Conservation (phyloP, 2,888 invertebrate species). For the Teleogryllus oceanicus region DNA sequence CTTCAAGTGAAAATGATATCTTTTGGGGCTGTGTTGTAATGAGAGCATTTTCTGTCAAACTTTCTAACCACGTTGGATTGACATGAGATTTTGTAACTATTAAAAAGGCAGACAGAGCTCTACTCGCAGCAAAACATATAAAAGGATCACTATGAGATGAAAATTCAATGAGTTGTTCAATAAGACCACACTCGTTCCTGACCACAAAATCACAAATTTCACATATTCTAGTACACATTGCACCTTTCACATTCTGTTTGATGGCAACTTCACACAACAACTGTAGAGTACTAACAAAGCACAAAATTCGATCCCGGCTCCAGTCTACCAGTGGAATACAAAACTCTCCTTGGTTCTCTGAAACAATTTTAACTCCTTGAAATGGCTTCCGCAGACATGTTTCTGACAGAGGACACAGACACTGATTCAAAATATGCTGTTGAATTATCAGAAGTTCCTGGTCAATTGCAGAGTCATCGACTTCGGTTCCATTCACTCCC, state of each 20-base stretch:
- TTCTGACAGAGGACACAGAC: slow-evolving; percentile 73
- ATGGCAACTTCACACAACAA: slow-evolving; percentile 78
- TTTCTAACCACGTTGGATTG: slow-evolving; percentile 73
- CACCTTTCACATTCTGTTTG: slow-evolving; percentile 77
- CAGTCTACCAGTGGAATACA: slow-evolving; percentile 54
- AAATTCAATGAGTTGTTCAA: slow-evolving; percentile 77
- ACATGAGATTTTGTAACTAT: slow-evolving; percentile 79
- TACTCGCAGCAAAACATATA: slow-evolving; percentile 74
- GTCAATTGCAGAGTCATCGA: slow-evolving; percentile 41
- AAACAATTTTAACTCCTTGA: slow-evolving; percentile 53
- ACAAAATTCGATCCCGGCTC: slow-evolving; percentile 65
- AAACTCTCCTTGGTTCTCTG: slow-evolving; percentile 33
- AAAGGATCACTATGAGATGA: slow-evolving; percentile 75
- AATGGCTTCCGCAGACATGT: slow-evolving; percentile 67
- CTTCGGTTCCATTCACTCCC: slow-evolving; percentile 43
- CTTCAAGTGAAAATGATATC: slow-evolving; percentile 78
- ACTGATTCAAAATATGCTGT: slow-evolving; percentile 67
- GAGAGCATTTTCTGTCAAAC: slow-evolving; percentile 63
- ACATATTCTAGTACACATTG: slow-evolving; percentile 76
- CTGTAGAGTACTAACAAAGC: slow-evolving; percentile 79
- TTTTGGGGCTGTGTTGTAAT: slow-evolving; percentile 55
- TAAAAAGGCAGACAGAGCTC: slow-evolving; percentile 76
- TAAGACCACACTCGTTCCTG: slow-evolving; percentile 76
- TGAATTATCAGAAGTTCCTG: slow-evolving; percentile 60
- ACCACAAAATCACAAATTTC: slow-evolving; percentile 76